Evolutionary conservation across 2,888 invertebrate species (phyloP).

Genomic region (Trichogramma dendrolimi): DNA sequence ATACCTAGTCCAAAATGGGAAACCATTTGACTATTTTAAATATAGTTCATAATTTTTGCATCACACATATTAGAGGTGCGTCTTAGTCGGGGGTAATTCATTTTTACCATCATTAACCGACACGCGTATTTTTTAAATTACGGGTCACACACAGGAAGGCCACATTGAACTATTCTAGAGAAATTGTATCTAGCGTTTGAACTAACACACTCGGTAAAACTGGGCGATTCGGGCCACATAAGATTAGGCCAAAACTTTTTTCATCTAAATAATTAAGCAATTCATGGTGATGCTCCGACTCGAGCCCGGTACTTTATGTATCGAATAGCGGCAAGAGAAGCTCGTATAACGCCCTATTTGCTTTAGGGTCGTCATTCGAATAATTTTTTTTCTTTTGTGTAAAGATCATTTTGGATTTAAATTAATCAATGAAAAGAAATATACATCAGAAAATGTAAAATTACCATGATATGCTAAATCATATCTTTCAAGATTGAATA

Average conservation of each 20-base stretch:
- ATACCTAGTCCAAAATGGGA: conserved; percentile 12
- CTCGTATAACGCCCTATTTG: neutral
- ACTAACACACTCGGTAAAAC: conserved; percentile 37
- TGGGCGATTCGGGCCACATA: conserved; percentile 20
- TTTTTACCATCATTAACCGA: conserved; percentile 20
- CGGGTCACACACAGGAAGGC: conserved; percentile 49
- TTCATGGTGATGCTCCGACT: conserved; percentile 28
- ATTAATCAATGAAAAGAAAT: too few species aligned
- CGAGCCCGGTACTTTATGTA: conserved; percentile 4
- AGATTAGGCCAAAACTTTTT: conserved; percentile 21
- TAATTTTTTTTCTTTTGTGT: neutral
- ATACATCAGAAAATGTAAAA: too few species aligned
- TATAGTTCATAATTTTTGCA: conserved; percentile 17
- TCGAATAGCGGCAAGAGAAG: conserved; percentile 8
- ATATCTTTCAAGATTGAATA: too few species aligned
- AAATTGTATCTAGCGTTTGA: conserved; percentile 43
- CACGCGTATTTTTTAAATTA: conserved; percentile 35
- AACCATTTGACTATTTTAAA: conserved; percentile 13
- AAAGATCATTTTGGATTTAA: neutral
- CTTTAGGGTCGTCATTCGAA: neutral
- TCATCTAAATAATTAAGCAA: conserved; percentile 30
- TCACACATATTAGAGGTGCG: conserved; percentile 12
- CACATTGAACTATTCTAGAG: conserved; percentile 52
- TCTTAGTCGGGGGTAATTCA: neutral
- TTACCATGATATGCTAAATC: too few species aligned